Evolutionary conservation across 2,888 invertebrate species (phyloP), one percentile per base, ranked within the genome.

Genomic region (Lasiommata megera): DNA sequence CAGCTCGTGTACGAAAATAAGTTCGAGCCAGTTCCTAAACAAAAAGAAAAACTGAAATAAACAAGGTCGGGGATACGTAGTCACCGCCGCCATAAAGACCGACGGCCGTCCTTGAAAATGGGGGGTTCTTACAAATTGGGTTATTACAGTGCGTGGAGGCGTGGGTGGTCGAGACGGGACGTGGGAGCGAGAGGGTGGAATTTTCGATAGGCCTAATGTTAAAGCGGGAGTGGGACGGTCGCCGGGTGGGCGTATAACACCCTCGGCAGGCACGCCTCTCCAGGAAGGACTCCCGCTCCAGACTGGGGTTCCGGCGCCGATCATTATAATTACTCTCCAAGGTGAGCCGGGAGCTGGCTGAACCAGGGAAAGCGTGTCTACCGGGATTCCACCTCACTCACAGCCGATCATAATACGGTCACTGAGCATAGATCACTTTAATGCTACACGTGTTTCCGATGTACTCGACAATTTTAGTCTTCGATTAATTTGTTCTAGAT

Each of bases 61-160:
- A 91, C 91, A 91, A 90, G 89, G 89, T 89, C 88, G 89, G 82
- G 73, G 88, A 89, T 88, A 90, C 86, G 88, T 83, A 85, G 88
- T 83, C 88, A 88, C 82, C 88, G 86, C 87, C 86, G 87, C 89
- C 88, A 84, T 89, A 87, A 85, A 89, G 90, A 88, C 87, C 90
- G 89, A 86, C 89, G 89, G 85, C 88, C 91, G 91, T 89, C 91
- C 91, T 91, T 91, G 91, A 89, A 87, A 89, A 84, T 75, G 82
- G 87, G 91, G 88, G 89, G 89, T 84, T 88, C 89, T 88, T 88
- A 90, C 91, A 91, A 91, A 91, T 91, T 91, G 91, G 91, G 91
- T 91, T 91, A 91, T 90, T 90, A 89, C 84, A 76, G 84, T 79
- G 84, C 74, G 83, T 81, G 82, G 80, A 79, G 86, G 84, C 75